A percentile compares a stretch with the other conserved stretches of the same genome.
These are phyloP conservation scores for Actinopyga echinites DNA, from an alignment of 53 echinoderm and acorn worm species.

Conservation along the genomic window DNA sequence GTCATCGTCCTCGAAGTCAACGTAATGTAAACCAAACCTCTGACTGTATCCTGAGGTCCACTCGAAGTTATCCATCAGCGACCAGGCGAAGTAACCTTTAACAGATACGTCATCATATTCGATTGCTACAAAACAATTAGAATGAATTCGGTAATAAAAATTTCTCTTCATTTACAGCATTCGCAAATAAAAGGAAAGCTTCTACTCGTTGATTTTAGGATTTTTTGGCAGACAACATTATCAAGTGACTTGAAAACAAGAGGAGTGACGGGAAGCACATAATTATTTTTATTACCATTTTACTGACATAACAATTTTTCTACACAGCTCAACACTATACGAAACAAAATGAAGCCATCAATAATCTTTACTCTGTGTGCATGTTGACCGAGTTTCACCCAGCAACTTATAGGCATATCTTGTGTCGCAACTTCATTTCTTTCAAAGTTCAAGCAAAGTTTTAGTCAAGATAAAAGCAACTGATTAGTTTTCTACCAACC, in stretches of 20 bases:
- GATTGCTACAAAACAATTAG: conserved; percentile 49
- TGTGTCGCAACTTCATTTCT: neutral
- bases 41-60: conserved; percentile 91
- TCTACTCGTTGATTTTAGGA: too few relatives aligned
- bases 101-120: conserved; percentile 63
- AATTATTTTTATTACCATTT: too few relatives aligned
- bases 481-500: conserved; percentile 34
- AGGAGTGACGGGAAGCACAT: too few relatives aligned
- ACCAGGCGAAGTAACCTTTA: conserved; percentile 91
- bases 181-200: too few relatives aligned
- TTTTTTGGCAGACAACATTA: too few relatives aligned
- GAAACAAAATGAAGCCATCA: too few relatives aligned
- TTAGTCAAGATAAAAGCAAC: neutral
- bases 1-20: conserved; percentile 74
- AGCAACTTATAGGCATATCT: too few relatives aligned
- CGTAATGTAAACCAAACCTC: conserved; percentile 91
- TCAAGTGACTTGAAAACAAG: too few relatives aligned
- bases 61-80: conserved; percentile 95
- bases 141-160: neutral
- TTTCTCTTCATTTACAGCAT: too few relatives aligned
- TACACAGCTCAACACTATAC: too few relatives aligned
- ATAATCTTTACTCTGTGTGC: too few relatives aligned
- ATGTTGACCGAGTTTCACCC: neutral
- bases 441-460: neutral
- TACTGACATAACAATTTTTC: too few relatives aligned